Base-by-base conservation (phyloP, 2,888 invertebrate species). In the Pseudoips prasinana region DNA sequence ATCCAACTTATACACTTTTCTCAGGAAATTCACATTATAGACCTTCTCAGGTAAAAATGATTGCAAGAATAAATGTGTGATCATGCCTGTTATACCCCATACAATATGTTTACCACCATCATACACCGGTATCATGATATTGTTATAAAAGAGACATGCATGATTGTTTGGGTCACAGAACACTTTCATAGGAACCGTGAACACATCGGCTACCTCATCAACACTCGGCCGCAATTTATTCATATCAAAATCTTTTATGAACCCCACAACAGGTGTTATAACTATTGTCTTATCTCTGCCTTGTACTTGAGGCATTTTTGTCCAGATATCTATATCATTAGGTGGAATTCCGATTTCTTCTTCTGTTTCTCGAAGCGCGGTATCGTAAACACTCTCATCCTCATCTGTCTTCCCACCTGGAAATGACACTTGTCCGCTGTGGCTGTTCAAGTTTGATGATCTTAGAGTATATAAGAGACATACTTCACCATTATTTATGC, bases 341-440 rank as follows among this genome's bases (percentile, higher is more conserved):
- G 81, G 74, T 0, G 88, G 67, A 10, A 98, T 86, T 0, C 95
- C 95, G 3, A 97, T 90, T 77, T 98, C 98, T 78, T 98, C 98
- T 66, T 94, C 91, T 0, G 97, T 95, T 87, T 98, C 98, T 30
- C 98, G 87, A 1, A 97, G 59, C 0, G 97, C 97, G 6, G 97
- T 95, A 7, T 93, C 91, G 19, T 92, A 83, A 3, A 90, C 83
- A 46, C 86, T 91, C 52, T 83, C 81, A 47, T 93, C 92, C 1
- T 88, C 86, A 45, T 96, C 95, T 34, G 89, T 86, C 84, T 93
- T 94, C 0, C 95, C 97, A 46, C 94, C 98, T 33, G 94, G 98
- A 81, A 96, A 96, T 4, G 96, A 95, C 7, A 97, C 95, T 82
- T 98, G 96, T 0, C 96, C 94, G 36, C 92, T 90, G 66, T 97